Evolutionary conservation across 2,797 vertebrate species (phyloP).

Genomic region (Anolis apletophallus): DNA sequence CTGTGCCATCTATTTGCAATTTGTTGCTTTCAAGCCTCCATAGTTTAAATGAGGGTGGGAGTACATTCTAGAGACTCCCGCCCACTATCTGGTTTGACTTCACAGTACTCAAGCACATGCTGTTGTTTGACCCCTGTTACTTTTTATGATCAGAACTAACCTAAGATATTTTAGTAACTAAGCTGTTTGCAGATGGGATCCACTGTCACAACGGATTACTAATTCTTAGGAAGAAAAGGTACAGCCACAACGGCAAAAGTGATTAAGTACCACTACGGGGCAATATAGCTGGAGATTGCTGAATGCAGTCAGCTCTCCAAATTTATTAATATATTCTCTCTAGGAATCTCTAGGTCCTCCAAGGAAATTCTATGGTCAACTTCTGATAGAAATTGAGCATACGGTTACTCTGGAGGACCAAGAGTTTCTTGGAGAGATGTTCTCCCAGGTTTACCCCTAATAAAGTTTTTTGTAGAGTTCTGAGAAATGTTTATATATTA

Average conservation of each 20-base stretch:
- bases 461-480: too few species aligned
- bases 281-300: background rate
- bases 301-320: too few species aligned
- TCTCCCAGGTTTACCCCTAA: too few species aligned
- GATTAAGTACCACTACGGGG: background rate
- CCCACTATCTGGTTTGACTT: background rate
- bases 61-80: background rate
- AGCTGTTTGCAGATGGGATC: background rate
- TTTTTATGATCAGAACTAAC: background rate
- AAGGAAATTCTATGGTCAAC: too few species aligned
- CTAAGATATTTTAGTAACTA: background rate
- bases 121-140: background rate
- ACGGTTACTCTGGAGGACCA: too few species aligned
- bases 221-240: background rate
- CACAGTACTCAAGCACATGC: background rate
- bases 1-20: too few species aligned
- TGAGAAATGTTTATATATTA: too few species aligned
- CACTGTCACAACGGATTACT: background rate
- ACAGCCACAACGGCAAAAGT: background rate
- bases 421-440: too few species aligned
- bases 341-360: too few species aligned
- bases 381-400: too few species aligned
- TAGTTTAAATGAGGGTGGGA: background rate
- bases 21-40: too few species aligned
- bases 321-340: too few species aligned